Conservation (phyloP, 2,797 vertebrate genomes). For the Malacoctenus gilli region DNA sequence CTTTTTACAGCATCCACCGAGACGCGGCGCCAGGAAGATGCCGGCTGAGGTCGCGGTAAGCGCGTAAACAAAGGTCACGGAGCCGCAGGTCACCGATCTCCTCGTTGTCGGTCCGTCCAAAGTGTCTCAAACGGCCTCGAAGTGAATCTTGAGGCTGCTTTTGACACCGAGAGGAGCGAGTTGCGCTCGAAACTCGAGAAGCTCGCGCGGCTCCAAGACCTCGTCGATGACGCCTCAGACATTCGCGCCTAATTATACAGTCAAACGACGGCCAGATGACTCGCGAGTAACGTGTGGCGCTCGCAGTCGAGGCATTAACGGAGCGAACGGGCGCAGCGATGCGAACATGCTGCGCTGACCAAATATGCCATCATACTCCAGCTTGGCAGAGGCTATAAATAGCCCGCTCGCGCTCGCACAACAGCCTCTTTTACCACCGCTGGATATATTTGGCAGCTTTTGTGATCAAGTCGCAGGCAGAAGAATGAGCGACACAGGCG, state of each 20-base stretch:
- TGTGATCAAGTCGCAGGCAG: slow-evolving; percentile 71
- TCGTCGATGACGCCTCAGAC: slow-evolving; percentile 8
- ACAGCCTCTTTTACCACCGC: slow-evolving; percentile 74
- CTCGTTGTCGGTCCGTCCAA: no score
- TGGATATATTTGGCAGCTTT: slow-evolving; percentile 80
- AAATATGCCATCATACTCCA: slow-evolving; percentile 36
- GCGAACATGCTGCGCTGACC: slow-evolving; percentile 23
- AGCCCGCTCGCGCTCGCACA: slow-evolving; percentile 59
- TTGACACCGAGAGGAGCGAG: slow-evolving; percentile 6
- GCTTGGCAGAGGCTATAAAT: slow-evolving; percentile 65
- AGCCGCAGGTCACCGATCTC: no score
- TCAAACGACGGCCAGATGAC: slow-evolving; percentile 15
- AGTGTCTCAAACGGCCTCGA: no score
- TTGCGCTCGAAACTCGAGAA: not conserved
- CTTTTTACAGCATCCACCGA: not conserved
- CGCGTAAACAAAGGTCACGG: no score
- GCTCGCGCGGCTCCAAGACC: not conserved
- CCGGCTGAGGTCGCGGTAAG: no score
- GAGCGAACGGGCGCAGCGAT: slow-evolving; percentile 21
- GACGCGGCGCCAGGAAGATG: slow-evolving; percentile 4
- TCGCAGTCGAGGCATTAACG: slow-evolving; percentile 14
- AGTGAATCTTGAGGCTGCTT: not conserved
- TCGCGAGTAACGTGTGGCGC: slow-evolving; percentile 9
- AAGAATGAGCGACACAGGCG: slow-evolving; percentile 71
- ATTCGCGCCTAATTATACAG: slow-evolving; percentile 3